Base-by-base conservation (phyloP, 1,140 invertebrate genomes). In the Lasioglossum baleicum region DNA sequence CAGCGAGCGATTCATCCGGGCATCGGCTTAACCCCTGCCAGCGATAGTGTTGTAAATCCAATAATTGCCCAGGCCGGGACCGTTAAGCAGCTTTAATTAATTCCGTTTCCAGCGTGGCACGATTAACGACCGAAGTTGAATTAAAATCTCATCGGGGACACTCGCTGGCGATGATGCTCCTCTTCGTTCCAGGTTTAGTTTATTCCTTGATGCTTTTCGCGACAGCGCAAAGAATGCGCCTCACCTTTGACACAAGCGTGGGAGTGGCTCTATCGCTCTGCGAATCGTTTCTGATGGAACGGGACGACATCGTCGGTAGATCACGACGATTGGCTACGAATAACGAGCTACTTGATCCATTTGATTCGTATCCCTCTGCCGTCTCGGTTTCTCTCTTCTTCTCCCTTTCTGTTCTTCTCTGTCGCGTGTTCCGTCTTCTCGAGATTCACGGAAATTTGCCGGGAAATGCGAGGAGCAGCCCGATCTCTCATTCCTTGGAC, bases 11-110 rank as follows among this genome's bases (percentile, higher is more conserved):
- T 86, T 83, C 81, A 79, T 86, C 81, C 76, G 83, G 65, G 75
- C 84, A 83, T 86, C 81, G 76, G 84, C 80, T 86, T 86, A 86
- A 86, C 75, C 84, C 73, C 66, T 66, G 75, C 73, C 48, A 78
- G 70, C 84, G 85, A 86, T 83, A 86, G 71, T 82, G 82, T 83
- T 84, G 84, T 86, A 86, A 87, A 87, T 86, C 85, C 85, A 87
- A 87, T 87, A 87, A 87, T 87, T 86, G 85, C 77, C 83, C 4
- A 0, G 51, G 82, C 65, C 60, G 66, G 51, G 73, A 31, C 80
- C 77, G 77, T 83, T 87, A 85, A 88, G 79, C 85, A 87, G 84
- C 85, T 87, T 86, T 84, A 86, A 87, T 87, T 87, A 87, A 87
- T 87, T 87, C 81, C 82, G 82, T 86, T 82, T 86, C 79, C 82